Conservation (phyloP, 2,113 vertebrate genomes). For the Marmota monax region DNA sequence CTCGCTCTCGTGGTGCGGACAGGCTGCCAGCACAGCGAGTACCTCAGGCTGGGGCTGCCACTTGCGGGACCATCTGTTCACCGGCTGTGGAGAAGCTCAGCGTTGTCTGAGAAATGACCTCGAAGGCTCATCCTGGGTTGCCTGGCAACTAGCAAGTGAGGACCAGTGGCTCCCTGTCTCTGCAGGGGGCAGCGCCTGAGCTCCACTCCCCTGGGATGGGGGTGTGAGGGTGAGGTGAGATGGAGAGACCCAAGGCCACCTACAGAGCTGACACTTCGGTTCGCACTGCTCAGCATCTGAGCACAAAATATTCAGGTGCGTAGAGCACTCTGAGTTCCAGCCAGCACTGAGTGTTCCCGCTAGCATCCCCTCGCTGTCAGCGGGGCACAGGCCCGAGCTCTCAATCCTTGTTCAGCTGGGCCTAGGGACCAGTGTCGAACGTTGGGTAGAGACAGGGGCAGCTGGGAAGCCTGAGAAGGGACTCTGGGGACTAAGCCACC, state of each 20-base stretch:
- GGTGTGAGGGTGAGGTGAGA: not conserved
- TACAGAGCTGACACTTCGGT: not conserved
- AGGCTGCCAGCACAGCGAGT: not conserved
- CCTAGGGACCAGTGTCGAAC: not conserved
- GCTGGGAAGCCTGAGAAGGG: not conserved
- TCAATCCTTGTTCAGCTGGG: not conserved
- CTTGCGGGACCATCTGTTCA: slow-evolving; percentile 73
- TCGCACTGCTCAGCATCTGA: not conserved
- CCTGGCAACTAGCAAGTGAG: slow-evolving; percentile 79
- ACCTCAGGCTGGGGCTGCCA: slow-evolving; percentile 64
- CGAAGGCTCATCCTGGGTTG: slow-evolving; percentile 76
- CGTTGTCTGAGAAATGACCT: slow-evolving; percentile 79
- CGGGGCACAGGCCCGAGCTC: not conserved
- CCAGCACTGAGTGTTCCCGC: accelerated
- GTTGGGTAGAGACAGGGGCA: not conserved
- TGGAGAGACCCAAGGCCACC: not conserved
- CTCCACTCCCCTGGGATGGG: not conserved
- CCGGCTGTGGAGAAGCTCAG: slow-evolving; percentile 70
- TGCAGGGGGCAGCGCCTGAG: not conserved
- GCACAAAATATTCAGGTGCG: not conserved
- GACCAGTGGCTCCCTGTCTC: slow-evolving; percentile 47
- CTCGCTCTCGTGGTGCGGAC: not conserved
- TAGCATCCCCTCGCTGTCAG: not conserved
- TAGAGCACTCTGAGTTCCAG: not conserved
- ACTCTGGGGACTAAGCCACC: not conserved